A percentile compares a stretch with the other conserved stretches of the same genome.
These are phyloP conservation scores for Theristicus caerulescens DNA, from an alignment of 2,113 vertebrate species.

Conservation along the genomic window DNA sequence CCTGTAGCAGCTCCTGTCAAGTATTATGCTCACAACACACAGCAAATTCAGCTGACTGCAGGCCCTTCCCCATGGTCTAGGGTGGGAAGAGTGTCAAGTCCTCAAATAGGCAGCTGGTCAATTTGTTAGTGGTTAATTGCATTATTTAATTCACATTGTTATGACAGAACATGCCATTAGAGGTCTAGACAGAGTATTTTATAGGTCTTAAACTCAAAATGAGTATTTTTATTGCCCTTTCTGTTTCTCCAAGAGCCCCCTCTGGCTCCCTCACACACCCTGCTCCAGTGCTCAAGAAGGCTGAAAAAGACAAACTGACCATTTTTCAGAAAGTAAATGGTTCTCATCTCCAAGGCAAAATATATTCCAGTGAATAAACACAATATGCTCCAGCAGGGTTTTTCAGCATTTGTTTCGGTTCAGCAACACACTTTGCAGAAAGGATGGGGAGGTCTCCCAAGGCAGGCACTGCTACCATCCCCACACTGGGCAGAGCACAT, in stretches of 20 bases:
- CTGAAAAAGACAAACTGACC: constrained; percentile 15
- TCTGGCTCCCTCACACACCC: background rate
- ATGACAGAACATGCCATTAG: background rate
- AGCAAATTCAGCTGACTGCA: background rate
- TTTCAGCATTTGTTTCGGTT: background rate
- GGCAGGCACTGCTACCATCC: background rate
- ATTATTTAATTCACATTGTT: constrained; percentile 12
- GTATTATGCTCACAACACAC: background rate
- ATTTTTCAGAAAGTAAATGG: background rate
- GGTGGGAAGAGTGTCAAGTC: background rate
- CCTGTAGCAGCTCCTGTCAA: background rate
- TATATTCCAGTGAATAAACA: constrained; percentile 35
- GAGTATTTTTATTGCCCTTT: background rate
- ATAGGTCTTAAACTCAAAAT: constrained; percentile 10
- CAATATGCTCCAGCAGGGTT: constrained; percentile 21
- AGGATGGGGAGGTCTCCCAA: background rate
- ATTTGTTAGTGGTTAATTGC: constrained; percentile 1
- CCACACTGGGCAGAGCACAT: background rate
- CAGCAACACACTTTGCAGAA: background rate
- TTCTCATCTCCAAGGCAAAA: constrained; percentile 48
- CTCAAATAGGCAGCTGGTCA: background rate
- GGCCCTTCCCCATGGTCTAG: background rate
- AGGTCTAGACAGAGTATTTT: background rate
- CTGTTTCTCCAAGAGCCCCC: background rate
- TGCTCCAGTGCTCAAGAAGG: background rate